Base-by-base conservation (phyloP, 2,113 vertebrate species). In the Pimephales promelas region DNA sequence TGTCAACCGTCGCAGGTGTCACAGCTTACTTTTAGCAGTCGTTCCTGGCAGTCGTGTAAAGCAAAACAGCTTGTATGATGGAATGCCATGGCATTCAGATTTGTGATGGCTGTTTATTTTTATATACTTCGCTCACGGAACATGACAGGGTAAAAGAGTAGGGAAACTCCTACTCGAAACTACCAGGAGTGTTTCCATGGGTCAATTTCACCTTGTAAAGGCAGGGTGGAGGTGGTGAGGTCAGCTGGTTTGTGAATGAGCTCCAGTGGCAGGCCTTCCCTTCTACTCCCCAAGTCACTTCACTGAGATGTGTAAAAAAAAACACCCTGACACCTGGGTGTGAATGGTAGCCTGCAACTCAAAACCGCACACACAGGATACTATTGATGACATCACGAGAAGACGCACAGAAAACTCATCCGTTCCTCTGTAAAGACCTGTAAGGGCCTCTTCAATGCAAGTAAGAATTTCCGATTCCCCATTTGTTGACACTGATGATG, bases 181-280 rank as follows among this genome's bases (percentile, higher is more conserved):
- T 91, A 91, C 91, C 91, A 93, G 92, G 92, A 93, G 92, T 90
- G 91, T 93, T 93, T 89, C 87, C 85, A 86, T 90, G 87, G 92
- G 91, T 92, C 91, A 89, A 89, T 93, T 93, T 93, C 92, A 93
- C 92, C 93, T 94, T 93, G 90, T 94, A 93, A 94, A 94, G 89
- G 86, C 84, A 86, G 90, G 91, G 89, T 90, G 87, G 89, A 86
- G 83, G 81, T 86, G 86, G 61, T 87, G 82, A 89, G 82, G 83
- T 84, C 83, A 85, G 83, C 82, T 90, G 85, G 78, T 90, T 91
- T 76, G 43, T 54, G 34, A 85, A 68, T 85, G 85, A 77, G 81
- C 83, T 74, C 84, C 83, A 49, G 10, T 90, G 86, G 85, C 85
- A 85, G 82, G 73, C 52, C 54, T 71, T 81, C 20, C 52, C 59